phyloP scores from a whole-genome alignment of 2,113 vertebrate genomes.

The Macrotus californicus region DNA sequence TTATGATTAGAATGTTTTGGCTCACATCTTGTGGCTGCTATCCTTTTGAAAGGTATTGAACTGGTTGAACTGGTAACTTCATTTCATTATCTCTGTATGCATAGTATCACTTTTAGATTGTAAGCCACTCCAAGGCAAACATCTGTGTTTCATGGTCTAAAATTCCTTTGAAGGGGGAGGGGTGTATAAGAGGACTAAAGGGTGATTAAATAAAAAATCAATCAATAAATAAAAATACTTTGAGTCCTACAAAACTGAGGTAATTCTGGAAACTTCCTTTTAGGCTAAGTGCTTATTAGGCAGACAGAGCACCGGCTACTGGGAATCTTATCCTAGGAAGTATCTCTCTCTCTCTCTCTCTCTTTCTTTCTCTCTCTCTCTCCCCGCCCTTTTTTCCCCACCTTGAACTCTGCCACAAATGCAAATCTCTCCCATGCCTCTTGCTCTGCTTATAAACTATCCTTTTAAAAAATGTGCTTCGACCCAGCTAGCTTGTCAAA shows the following conservation, averaged over 20 bases:
- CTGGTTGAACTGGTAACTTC: background rate
- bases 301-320: background rate
- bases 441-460: background rate
- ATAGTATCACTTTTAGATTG: background rate
- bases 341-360: background rate
- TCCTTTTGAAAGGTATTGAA: background rate
- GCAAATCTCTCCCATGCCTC: background rate
- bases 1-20: background rate
- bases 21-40: background rate
- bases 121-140: background rate
- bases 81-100: background rate
- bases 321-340: background rate
- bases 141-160: background rate
- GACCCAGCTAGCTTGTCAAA: background rate
- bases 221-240: too few species aligned
- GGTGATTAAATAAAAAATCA: too few species aligned
- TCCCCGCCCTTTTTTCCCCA: fast-evolving
- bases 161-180: background rate
- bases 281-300: background rate
- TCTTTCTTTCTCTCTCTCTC: background rate
- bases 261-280: background rate
- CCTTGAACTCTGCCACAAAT: background rate
- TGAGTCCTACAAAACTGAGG: background rate
- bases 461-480: background rate
- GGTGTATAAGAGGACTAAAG: too few species aligned